Conservation (phyloP, 2,888 invertebrate genomes). For the Tetranychus piercei region DNA sequence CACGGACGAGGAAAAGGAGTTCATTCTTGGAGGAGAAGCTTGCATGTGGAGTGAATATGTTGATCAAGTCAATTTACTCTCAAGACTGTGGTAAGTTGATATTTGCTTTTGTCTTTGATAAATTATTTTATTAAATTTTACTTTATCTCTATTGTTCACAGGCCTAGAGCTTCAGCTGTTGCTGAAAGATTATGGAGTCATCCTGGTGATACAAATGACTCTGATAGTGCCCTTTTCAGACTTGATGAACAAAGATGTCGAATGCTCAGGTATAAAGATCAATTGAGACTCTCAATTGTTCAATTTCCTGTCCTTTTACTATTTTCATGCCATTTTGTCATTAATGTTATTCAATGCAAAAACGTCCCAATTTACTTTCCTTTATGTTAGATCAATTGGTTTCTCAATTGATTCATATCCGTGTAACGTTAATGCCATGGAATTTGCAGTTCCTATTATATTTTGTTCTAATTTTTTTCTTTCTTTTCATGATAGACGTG, state of each 20-base stretch:
- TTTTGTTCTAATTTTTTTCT: neutral
- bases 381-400: no score
- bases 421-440: no score
- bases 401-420: no score
- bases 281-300: neutral
- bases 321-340: no score
- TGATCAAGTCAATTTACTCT: slow-evolving; percentile 35
- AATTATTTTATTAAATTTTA: neutral
- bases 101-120: neutral
- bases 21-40: slow-evolving; percentile 55
- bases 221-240: slow-evolving; percentile 36
- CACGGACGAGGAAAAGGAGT: slow-evolving; percentile 26
- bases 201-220: slow-evolving; percentile 24
- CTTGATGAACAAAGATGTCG: slow-evolving; percentile 42
- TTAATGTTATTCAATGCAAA: no score
- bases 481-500: slow-evolving; percentile 22
- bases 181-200: slow-evolving; percentile 67
- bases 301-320: no score
- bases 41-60: slow-evolving; percentile 81
- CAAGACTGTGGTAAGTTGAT: neutral
- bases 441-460: no score
- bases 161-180: slow-evolving; percentile 58
- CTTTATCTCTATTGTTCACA: neutral
- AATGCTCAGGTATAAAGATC: slow-evolving; percentile 36
- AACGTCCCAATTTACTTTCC: no score